phyloP scores from a whole-genome alignment of 1,140 invertebrate genomes.

The Sesamia nonagrioides region DNA sequence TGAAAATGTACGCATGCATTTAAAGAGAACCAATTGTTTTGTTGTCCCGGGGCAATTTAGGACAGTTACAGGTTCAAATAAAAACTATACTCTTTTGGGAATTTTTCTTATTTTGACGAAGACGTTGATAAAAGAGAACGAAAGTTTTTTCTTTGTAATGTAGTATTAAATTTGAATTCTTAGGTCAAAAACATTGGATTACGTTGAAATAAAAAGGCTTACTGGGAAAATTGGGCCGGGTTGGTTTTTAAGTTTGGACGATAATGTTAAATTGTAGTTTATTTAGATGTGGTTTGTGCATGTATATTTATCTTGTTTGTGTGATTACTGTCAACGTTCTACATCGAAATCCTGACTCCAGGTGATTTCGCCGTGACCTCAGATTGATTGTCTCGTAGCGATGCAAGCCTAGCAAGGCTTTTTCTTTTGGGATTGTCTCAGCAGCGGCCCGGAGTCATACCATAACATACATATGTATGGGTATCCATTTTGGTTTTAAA shows the following conservation, averaged over 20 bases:
- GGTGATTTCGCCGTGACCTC: not conserved
- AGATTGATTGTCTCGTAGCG: too few species aligned
- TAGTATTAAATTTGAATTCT: not conserved
- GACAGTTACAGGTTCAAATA: not conserved
- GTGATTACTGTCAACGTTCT: not conserved
- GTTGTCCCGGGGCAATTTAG: not conserved
- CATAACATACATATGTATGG: too few species aligned
- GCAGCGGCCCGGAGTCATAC: too few species aligned
- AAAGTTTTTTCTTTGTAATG: not conserved
- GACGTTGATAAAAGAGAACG: not conserved
- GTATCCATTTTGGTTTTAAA: too few species aligned
- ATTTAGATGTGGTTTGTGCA: not conserved
- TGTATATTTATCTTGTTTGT: not conserved
- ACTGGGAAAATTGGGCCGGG: not conserved
- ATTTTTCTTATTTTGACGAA: not conserved
- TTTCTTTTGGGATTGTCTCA: too few species aligned
- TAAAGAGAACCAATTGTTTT: not conserved
- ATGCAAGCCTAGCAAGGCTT: too few species aligned
- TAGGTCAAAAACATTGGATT: slow-evolving; percentile 9
- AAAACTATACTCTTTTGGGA: not conserved
- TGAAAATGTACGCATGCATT: not conserved
- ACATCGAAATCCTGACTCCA: not conserved
- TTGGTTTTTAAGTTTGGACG: not conserved
- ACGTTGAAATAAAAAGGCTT: not conserved
- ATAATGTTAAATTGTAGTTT: not conserved